Conservation (phyloP, 2,888 invertebrate species). For the Dicycla oo region DNA sequence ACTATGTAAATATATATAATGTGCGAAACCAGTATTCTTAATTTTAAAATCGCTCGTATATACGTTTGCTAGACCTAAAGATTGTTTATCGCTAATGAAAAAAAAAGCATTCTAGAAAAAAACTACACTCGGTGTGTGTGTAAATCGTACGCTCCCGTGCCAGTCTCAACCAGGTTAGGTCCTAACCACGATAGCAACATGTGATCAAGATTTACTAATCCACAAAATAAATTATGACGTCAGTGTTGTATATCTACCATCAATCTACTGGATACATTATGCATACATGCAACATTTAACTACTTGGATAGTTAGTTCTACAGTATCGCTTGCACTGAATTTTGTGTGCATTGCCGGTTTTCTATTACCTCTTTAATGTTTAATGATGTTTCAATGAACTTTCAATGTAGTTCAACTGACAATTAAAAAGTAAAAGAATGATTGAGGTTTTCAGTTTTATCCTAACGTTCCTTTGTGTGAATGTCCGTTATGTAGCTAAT, state of each 20-base stretch:
- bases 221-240: not conserved
- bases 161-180: not conserved
- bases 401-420: constrained; percentile 17
- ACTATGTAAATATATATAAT: not conserved
- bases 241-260: not conserved
- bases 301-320: not conserved
- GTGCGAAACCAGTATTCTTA: not conserved
- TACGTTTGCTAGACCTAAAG: not conserved
- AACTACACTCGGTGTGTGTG: not conserved
- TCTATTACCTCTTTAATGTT: constrained; percentile 3
- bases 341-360: not conserved
- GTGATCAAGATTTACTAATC: not conserved
- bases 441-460: constrained; percentile 1
- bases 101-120: not conserved
- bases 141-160: not conserved
- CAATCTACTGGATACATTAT: not conserved
- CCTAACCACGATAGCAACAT: not conserved
- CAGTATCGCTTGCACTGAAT: not conserved
- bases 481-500: constrained; percentile 6
- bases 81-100: not conserved
- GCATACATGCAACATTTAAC: not conserved
- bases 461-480: constrained; percentile 4
- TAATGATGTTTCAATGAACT: constrained; percentile 12
- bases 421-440: constrained; percentile 5
- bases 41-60: not conserved